Evolutionary conservation across 2,888 invertebrate genomes (phyloP).

Genomic region (Tortricodes alternella): DNA sequence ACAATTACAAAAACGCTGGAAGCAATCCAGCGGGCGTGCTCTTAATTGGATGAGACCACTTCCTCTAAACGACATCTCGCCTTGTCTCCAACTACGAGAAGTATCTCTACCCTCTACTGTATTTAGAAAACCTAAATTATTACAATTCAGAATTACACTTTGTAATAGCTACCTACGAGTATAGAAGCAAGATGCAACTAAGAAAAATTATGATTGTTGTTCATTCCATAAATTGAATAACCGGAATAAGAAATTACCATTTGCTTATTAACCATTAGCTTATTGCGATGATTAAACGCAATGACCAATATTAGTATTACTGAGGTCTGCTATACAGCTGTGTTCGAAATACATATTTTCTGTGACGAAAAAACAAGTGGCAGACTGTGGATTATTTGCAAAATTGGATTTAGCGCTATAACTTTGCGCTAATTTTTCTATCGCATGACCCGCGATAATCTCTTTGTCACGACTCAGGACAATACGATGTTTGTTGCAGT

Average conservation of each 20-base stretch:
- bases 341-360: neutral
- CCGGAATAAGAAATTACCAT: conserved; percentile 1
- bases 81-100: conserved; percentile 20
- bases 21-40: conserved; percentile 74
- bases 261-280: neutral
- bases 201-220: too few species aligned
- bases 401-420: neutral
- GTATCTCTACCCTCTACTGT: neutral
- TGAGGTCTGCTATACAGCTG: neutral
- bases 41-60: conserved; percentile 81
- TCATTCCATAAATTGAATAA: too few species aligned
- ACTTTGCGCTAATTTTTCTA: neutral
- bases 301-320: neutral
- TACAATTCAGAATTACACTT: too few species aligned
- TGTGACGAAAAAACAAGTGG: neutral
- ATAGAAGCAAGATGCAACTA: too few species aligned
- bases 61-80: conserved; percentile 70
- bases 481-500: neutral
- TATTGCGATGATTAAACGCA: neutral
- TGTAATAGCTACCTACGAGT: too few species aligned
- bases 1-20: conserved; percentile 75
- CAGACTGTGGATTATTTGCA: neutral
- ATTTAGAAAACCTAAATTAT: too few species aligned
- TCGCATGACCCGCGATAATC: neutral
- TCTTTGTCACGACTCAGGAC: neutral